Base-by-base conservation (phyloP, 2,113 vertebrate genomes). In the Festucalex cinctus region DNA sequence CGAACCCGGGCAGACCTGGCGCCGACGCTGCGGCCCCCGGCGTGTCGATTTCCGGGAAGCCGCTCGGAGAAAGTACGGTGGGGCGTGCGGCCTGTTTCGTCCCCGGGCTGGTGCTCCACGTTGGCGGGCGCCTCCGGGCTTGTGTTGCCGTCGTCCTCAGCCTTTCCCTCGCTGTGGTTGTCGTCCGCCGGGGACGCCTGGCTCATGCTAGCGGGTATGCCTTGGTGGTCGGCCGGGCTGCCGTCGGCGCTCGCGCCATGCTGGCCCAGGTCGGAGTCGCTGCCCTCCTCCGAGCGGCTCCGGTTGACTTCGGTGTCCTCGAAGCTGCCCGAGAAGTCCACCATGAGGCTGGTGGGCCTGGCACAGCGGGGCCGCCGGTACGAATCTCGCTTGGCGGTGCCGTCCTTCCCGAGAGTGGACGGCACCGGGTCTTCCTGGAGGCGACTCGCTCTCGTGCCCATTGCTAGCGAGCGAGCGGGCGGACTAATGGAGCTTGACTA, bases 31-130 rank as follows among this genome's bases (percentile, higher is more conserved):
- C 91, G 83, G 69, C 69, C 69, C 32, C 89, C 86, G 17, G 87
- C 86, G 78, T 91, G 91, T 6, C 92, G 85, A 76, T 82, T 87
- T 57, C 83, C 90, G 83, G 89, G 86, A 63, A 92, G 83, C 69
- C 92, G 85, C 78, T 93, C 92, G 9, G 92, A 91, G 67, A 92
- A 92, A 68, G 91, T 92, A 84, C 91, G 92, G 58, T 92, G 91
- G 54, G 90, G 84, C 16, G 88, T 85, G 82, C 88, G 90, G 89
- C 87, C 88, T 66, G 88, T 88, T 69, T 91, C 92, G 69, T 90
- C 90, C 12, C 66, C 85, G 24, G 83, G 64, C 62, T 84, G 80
- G 7, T 67, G 81, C 9, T 88, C 89, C 3, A 70, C 82, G n/a
- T 62, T 85, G 43, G 35, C 85, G 26, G 83, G 64, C 63, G 79